phyloP scores from a whole-genome alignment of 2,888 invertebrate species.

The Arge pagana region DNA sequence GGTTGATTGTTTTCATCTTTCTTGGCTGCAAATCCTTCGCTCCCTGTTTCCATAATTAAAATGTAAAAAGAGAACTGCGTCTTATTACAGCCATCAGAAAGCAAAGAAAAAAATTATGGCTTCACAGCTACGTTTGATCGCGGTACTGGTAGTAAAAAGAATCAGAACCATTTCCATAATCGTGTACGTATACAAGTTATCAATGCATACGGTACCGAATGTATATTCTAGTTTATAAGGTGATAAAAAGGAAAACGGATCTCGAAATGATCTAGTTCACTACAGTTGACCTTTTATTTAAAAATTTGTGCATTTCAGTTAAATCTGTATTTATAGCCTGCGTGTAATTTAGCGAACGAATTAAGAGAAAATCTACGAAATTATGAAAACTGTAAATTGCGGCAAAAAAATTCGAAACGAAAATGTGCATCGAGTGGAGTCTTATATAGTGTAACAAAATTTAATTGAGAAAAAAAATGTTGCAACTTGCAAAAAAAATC shows the following conservation, averaged over 20 bases:
- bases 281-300: neutral
- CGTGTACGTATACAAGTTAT: constrained; percentile 35
- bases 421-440: too few species aligned
- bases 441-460: too few species aligned
- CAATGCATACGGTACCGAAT: constrained; percentile 17
- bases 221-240: too few species aligned
- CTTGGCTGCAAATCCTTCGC: constrained; percentile 22
- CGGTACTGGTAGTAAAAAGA: constrained; percentile 3
- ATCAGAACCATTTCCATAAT: constrained; percentile 37
- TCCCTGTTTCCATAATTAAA: constrained; percentile 26
- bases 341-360: neutral
- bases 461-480: too few species aligned
- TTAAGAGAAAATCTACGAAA: too few species aligned
- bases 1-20: constrained; percentile 24
- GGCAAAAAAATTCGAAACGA: too few species aligned
- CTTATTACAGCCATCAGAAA: too few species aligned
- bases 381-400: too few species aligned
- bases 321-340: neutral
- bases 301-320: too few species aligned
- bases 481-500: too few species aligned
- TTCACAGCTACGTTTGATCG: neutral
- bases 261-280: neutral
- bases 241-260: too few species aligned
- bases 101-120: too few species aligned
- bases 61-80: constrained; percentile 30